A percentile compares a stretch with the other conserved stretches of the same genome.
phyloP scores from a whole-genome alignment of 1,140 invertebrate species.

The Luehdorfia chinensis region DNA sequence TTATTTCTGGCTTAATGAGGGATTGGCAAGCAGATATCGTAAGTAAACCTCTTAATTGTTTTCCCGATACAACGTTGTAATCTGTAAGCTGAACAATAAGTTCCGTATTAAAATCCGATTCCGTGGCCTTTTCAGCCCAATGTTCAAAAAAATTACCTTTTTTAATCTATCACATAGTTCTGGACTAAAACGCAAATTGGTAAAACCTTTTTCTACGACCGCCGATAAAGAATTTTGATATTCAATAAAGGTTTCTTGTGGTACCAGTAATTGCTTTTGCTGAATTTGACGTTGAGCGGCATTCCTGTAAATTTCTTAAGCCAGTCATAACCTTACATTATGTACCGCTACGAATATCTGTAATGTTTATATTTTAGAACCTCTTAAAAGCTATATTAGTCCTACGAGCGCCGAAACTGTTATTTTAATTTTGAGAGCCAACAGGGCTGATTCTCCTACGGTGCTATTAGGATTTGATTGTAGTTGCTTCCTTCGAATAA shows the following conservation, averaged over 20 bases:
- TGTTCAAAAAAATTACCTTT: background rate
- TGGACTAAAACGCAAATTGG: background rate
- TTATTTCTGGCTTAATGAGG: background rate
- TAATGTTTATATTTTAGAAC: background rate
- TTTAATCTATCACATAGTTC: background rate
- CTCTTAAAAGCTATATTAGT: background rate
- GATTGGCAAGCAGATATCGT: constrained; percentile 2
- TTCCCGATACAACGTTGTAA: constrained; percentile 6
- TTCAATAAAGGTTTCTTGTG: background rate
- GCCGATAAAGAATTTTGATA: background rate
- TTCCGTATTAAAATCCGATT: background rate
- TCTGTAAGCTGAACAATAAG: constrained; percentile 2
- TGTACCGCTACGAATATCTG: too few relatives aligned
- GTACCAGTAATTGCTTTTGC: background rate
- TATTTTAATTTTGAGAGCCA: too few relatives aligned
- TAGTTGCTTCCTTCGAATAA: too few relatives aligned
- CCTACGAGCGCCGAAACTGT: too few relatives aligned
- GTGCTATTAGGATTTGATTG: too few relatives aligned
- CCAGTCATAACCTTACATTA: background rate
- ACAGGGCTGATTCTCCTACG: too few relatives aligned
- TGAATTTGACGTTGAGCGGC: constrained; percentile 4
- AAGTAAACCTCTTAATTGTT: constrained; percentile 5
- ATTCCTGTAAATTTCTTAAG: background rate
- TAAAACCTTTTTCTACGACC: background rate
- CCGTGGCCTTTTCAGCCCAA: background rate